Conservation (phyloP, 1,140 invertebrate species). For the Drosophila novamexicana region DNA sequence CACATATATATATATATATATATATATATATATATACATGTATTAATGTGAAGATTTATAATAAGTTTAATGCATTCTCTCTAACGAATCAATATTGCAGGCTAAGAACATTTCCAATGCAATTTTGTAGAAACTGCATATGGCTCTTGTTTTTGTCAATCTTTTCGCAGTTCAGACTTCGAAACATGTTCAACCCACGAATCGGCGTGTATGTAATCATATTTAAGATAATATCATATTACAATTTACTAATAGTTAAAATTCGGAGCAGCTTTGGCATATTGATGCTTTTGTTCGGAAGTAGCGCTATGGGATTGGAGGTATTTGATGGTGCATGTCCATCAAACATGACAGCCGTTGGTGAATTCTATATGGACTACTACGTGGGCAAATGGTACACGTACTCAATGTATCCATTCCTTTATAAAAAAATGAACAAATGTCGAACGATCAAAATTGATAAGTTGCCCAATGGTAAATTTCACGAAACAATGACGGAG, state of each 20-base stretch:
- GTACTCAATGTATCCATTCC: slow-evolving; percentile 12
- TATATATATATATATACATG: too few relatives aligned
- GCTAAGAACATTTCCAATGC: not conserved
- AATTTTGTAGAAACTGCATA: not conserved
- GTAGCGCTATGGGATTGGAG: not conserved
- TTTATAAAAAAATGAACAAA: not conserved
- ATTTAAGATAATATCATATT: not conserved
- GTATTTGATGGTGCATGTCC: slow-evolving; percentile 17
- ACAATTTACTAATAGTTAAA: not conserved
- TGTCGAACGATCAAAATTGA: slow-evolving; percentile 15
- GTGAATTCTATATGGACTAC: slow-evolving; percentile 22
- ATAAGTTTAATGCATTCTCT: not conserved
- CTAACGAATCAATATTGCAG: not conserved
- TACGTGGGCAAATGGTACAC: slow-evolving; percentile 48
- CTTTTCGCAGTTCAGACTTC: not conserved
- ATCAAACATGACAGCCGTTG: slow-evolving; percentile 37
- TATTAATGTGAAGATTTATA: not conserved
- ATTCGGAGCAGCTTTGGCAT: not conserved
- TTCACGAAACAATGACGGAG: not conserved
- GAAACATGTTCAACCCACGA: not conserved
- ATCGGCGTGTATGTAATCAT: not conserved
- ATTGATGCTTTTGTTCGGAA: not conserved
- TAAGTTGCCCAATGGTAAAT: not conserved
- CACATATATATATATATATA: too few relatives aligned
- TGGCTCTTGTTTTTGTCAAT: not conserved